These are phyloP conservation scores for Leptosomus discolor DNA, from an alignment of 2,113 vertebrate species.

Conservation along the genomic window DNA sequence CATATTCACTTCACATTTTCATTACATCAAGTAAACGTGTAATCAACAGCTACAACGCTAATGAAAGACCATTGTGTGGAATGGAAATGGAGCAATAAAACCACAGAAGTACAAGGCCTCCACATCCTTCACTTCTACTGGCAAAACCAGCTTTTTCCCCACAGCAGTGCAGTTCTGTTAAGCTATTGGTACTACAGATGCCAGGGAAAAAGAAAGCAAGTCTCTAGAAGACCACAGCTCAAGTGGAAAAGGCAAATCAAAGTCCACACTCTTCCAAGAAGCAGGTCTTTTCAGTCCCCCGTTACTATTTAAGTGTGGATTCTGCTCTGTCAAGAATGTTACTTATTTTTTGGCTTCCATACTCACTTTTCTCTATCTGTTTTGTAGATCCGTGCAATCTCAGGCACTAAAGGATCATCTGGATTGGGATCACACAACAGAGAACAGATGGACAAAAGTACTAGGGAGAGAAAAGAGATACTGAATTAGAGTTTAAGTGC, in stretches of 20 bases:
- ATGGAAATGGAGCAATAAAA: background rate
- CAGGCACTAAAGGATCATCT: conserved; percentile 99
- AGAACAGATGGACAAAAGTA: conserved; percentile 99
- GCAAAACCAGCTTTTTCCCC: background rate
- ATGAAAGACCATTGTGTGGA: background rate
- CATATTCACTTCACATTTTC: background rate
- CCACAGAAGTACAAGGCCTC: background rate
- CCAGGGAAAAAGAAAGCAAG: background rate
- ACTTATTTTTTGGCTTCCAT: background rate
- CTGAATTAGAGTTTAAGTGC: background rate
- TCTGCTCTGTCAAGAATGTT: background rate
- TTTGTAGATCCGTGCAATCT: conserved; percentile 99
- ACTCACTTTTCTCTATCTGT: conserved; percentile 99
- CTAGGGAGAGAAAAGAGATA: conserved; percentile 68
- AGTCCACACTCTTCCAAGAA: background rate
- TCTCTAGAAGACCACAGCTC: background rate
- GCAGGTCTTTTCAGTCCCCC: background rate
- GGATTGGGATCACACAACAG: conserved; percentile 99
- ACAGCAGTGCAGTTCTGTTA: background rate
- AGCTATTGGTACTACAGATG: background rate
- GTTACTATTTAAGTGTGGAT: background rate
- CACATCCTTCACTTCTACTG: background rate
- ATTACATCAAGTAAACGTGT: background rate
- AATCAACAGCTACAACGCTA: background rate
- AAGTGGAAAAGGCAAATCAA: background rate